Base-by-base conservation (phyloP, 2,797 vertebrate species). In the Podarcis siculus region DNA sequence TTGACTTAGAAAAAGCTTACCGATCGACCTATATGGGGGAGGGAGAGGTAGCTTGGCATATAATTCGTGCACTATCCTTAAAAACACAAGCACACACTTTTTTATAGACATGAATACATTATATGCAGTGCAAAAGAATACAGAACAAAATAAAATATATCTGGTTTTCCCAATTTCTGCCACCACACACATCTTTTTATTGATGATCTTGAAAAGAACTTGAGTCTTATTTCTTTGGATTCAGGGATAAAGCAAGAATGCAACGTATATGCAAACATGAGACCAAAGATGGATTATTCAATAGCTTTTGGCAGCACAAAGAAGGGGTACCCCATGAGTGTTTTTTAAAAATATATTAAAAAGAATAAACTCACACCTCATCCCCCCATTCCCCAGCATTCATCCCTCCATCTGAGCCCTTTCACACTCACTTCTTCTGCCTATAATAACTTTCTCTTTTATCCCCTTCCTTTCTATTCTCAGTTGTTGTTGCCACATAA, bases 121-220 rank as follows among this genome's bases (percentile, higher is more conserved):
- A 95, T 96, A 95, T 90, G 83, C 92, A 93, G 79, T 90, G 92
- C 91, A 93, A 94, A 93, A 92, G 93, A 94, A 89, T 92, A 94
- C 85, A 89, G 89, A 93, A 92, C 42, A 81, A 90, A 93, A 92
- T 77, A 92, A 81, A 45, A 69, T 66, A 25, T 89, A 80, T 90
- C 86, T 73, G 39, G 37, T 6, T 12, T 8, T 87, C 35, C 35
- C 42, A 5, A 55, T 55, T 55, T 55, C 10, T 27, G 21, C 42
- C 37, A 17, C 27, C 5, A 2, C 4, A 58, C 7, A 83, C 25
- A 83, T 87, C 89, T 88, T 95, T 92, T 83, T 12, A 86, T 89
- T 58, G 37, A 89, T 87, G 84, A 92, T 79, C 90, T 89, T 91
- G 49, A 79, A 84, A 79, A 79, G 71, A 79, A 72, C 17, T 69